Evolutionary conservation across 1,140 invertebrate species (phyloP), one percentile per base, ranked within the genome.

Genomic region (Drosophila ohnishii): DNA sequence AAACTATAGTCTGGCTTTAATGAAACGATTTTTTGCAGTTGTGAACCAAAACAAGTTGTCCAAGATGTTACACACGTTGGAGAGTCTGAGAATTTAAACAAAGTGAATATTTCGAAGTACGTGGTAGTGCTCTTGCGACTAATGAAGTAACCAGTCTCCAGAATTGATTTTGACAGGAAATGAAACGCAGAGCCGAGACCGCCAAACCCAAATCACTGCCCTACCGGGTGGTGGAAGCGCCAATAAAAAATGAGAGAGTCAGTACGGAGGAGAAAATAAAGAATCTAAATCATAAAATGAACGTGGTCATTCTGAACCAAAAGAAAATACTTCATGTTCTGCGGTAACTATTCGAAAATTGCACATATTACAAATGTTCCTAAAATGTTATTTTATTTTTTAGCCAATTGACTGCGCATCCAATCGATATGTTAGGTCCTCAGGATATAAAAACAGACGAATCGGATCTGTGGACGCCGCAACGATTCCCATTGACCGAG

Each of bases 201-300:
- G 34, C 19, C 32, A 55, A 25, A 53, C 32, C 16, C 50, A 35
- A 14, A 25, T 34, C 19, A 10, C 19, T 55, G 51, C 51, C 51
- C 19, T 55, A 55, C 34, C 19, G 51, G 34, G 13, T 55, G 10
- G 51, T 55, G 34, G 51, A 55, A 14, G 8, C 34, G n/a, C 51
- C 51, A 22, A n/a, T 11, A 7, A 32, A 60, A 11, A 34, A 44
- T 25, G 11, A 32, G n/a, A 37, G 5, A 6, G 14, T 16, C 7
- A 45, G 19, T 39, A 40, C 71, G 11, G 60, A 65, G 1, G 72
- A 75, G 0, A 44, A 75, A 57, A 75, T 75, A 3, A n/a, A 45
- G 16, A 75, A 34, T 13, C 16, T 75, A 5, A 75, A 75, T 34
- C 30, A 57, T 1, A 53, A 75, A 58, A 65, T 75, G 71, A 73